A percentile compares a stretch with the other conserved stretches of the same genome.
These are phyloP conservation scores for Serinus canaria DNA, from an alignment of 2,113 vertebrate genomes.

Conservation along the genomic window DNA sequence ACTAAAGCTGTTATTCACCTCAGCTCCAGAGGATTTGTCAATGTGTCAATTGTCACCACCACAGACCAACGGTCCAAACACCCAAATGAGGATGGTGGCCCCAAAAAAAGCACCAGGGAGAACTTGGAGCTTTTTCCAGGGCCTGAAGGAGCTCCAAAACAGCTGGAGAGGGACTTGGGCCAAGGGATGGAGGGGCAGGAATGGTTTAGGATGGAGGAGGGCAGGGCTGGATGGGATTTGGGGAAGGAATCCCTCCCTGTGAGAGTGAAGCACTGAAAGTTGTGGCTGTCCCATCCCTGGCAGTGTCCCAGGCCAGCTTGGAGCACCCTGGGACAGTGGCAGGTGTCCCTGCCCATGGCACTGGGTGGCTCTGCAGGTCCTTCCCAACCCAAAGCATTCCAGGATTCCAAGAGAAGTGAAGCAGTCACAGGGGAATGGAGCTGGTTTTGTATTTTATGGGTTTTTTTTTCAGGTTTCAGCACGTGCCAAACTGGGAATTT, in stretches of 20 bases:
- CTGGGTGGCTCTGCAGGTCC: not conserved
- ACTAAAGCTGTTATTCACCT: not conserved
- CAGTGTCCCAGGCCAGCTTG: not conserved
- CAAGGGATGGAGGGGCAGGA: not conserved
- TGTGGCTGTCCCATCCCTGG: not conserved
- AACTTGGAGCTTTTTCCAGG: accelerated
- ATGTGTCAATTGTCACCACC: not conserved
- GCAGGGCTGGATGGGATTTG: not conserved
- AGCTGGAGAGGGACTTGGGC: not conserved
- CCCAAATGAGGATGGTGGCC: not conserved
- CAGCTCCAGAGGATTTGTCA: not conserved
- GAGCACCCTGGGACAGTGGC: accelerated
- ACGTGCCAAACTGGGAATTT: not conserved
- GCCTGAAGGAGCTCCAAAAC: not conserved
- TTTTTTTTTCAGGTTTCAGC: not conserved
- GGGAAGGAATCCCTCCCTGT: not conserved
- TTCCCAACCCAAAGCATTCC: not conserved
- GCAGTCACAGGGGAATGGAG: accelerated
- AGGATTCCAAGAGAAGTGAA: not conserved
- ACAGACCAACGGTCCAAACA: not conserved
- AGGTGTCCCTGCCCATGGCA: not conserved
- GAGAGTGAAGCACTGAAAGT: not conserved
- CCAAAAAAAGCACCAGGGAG: not conserved
- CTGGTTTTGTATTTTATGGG: not conserved
- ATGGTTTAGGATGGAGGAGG: not conserved